These are phyloP conservation scores for Pogonognathellus flavescens DNA, from an alignment of 1,140 invertebrate species.

Conservation along the genomic window DNA sequence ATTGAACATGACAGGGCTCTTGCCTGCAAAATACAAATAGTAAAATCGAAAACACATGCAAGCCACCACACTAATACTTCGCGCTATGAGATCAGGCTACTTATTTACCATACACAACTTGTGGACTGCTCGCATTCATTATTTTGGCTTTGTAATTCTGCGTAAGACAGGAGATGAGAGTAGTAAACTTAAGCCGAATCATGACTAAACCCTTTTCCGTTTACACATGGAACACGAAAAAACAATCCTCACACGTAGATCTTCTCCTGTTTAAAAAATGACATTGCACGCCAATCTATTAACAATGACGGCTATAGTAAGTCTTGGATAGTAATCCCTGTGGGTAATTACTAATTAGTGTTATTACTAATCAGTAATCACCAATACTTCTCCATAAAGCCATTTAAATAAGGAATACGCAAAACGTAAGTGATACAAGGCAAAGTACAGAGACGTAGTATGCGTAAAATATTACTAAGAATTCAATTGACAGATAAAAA, in stretches of 20 bases:
- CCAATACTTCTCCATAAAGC: no score
- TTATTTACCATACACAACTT: not conserved
- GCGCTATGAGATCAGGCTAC: no score
- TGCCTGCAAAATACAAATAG: not conserved
- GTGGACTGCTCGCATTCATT: not conserved
- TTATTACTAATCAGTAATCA: no score
- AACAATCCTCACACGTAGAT: not conserved
- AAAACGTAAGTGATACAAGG: no score
- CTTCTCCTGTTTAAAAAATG: not conserved
- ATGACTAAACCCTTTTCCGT: constrained; percentile 19
- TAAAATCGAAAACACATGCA: constrained; percentile 21
- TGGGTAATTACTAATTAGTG: no score
- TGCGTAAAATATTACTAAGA: no score
- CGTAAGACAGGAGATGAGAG: constrained; percentile 5
- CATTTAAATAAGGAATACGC: no score
- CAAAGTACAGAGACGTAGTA: no score
- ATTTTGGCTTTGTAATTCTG: not conserved
- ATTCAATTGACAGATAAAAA: no score
- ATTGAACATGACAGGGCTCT: not conserved
- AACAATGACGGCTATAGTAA: no score
- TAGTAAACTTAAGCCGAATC: constrained; percentile 10
- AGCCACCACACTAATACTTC: not conserved
- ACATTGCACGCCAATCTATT: no score
- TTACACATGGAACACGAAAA: not conserved
- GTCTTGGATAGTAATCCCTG: no score